These are phyloP conservation scores for Ceyx cyanopectus DNA, from an alignment of 2,113 vertebrate species.

Conservation along the genomic window DNA sequence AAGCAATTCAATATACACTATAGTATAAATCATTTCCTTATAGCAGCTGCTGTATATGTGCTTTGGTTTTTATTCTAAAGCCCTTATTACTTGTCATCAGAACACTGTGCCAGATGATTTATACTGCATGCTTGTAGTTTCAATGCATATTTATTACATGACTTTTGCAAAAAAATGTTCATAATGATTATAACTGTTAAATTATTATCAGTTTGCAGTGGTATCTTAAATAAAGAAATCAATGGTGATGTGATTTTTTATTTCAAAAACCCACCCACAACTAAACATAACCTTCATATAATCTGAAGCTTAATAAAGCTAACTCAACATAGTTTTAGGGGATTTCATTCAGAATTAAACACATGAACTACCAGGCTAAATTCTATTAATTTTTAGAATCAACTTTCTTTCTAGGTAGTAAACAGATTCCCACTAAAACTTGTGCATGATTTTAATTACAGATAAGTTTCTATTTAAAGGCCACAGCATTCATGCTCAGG, in stretches of 20 bases:
- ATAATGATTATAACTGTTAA: slow-evolving; percentile 66
- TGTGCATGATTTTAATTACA: slow-evolving; percentile 99
- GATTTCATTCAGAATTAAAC: slow-evolving; percentile 69
- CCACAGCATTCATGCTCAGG: slow-evolving; percentile 85
- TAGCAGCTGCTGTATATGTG: neutral
- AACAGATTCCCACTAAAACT: slow-evolving; percentile 82
- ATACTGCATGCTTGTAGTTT: neutral
- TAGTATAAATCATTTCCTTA: slow-evolving; percentile 66
- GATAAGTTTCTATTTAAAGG: slow-evolving; percentile 94
- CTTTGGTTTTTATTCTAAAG: slow-evolving; percentile 24
- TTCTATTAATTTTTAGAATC: slow-evolving; percentile 76
- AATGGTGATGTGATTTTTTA: neutral
- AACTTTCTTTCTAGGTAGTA: slow-evolving; percentile 73
- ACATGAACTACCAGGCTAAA: slow-evolving; percentile 1
- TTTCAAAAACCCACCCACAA: neutral
- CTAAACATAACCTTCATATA: neutral
- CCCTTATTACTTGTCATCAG: slow-evolving; percentile 54
- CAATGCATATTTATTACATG: slow-evolving; percentile 51
- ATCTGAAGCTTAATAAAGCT: slow-evolving; percentile 19
- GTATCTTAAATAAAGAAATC: slow-evolving; percentile 16
- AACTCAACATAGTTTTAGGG: slow-evolving; percentile 32
- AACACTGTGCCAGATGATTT: slow-evolving; percentile 57
- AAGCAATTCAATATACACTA: slow-evolving; percentile 52
- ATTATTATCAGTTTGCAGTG: slow-evolving; percentile 36
- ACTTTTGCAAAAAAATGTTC: slow-evolving; percentile 26